Percentiles rank a stretch among this genome's conserved stretches.
These are phyloP conservation scores for Ferrisia virgata DNA, from an alignment of 2,888 invertebrate genomes.

Conservation along the genomic window DNA sequence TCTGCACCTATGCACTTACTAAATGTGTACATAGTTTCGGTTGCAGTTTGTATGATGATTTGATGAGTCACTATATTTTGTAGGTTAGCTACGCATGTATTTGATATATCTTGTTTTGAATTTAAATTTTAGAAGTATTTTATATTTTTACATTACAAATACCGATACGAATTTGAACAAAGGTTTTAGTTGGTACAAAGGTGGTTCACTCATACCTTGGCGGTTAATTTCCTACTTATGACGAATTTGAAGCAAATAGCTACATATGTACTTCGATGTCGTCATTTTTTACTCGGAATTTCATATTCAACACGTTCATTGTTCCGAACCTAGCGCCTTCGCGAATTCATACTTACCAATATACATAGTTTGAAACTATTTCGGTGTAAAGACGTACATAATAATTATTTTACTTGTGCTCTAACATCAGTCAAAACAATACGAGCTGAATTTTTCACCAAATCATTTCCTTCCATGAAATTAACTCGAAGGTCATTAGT, in stretches of 20 bases:
- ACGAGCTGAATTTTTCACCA: neutral
- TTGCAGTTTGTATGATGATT: too few relatives aligned
- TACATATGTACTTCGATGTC: neutral
- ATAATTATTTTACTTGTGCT: neutral
- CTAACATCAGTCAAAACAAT: neutral
- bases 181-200: neutral
- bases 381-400: neutral
- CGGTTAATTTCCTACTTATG: neutral
- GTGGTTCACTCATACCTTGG: neutral
- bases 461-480: constrained; percentile 32
- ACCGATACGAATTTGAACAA: neutral
- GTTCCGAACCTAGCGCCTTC: neutral
- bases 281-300: neutral
- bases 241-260: neutral
- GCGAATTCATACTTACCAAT: neutral
- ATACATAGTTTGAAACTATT: neutral
- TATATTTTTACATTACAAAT: neutral
- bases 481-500: constrained; percentile 1
- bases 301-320: neutral
- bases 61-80: too few relatives aligned
- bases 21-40: neutral
- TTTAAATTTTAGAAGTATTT: neutral
- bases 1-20: neutral
- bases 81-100: too few relatives aligned
- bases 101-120: too few relatives aligned